Conservation (phyloP, 1,140 invertebrate species). For the Bombus balteatus region DNA sequence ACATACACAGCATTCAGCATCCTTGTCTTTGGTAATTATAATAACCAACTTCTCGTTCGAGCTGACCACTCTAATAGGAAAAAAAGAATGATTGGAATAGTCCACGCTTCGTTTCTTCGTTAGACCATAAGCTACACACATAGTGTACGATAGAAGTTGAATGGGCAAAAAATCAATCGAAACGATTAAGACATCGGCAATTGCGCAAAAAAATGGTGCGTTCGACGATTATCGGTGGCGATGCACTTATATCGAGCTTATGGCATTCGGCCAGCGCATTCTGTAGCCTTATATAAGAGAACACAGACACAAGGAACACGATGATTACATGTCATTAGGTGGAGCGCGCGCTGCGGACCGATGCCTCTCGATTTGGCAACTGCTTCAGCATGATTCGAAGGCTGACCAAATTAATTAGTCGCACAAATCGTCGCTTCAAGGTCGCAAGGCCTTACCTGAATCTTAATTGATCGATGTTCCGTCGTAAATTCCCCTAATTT, state of each 20-base stretch:
- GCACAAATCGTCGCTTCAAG: slow-evolving; percentile 19
- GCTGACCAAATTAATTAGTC: slow-evolving; percentile 38
- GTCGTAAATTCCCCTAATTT: not conserved
- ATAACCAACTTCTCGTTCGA: not conserved
- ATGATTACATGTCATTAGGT: slow-evolving; percentile 41
- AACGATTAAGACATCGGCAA: not conserved
- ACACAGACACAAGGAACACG: not conserved
- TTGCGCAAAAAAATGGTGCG: slow-evolving; percentile 36
- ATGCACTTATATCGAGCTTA: slow-evolving; percentile 8
- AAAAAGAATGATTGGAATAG: not conserved
- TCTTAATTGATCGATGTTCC: not conserved
- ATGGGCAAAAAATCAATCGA: slow-evolving; percentile 1
- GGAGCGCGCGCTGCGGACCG: slow-evolving; percentile 18
- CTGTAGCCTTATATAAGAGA: slow-evolving; percentile 31
- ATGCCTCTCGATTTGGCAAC: slow-evolving; percentile 41
- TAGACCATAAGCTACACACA: too few relatives aligned
- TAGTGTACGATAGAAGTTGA: not conserved
- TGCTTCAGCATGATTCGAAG: not conserved
- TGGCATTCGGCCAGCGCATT: slow-evolving; percentile 26
- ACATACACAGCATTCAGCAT: not conserved
- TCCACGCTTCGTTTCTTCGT: slow-evolving; percentile 8
- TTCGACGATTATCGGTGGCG: not conserved
- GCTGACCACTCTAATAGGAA: not conserved
- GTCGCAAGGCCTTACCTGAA: not conserved
- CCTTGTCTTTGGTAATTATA: not conserved